Evolutionary conservation across 2,113 vertebrate genomes (phyloP).

Genomic region (Apteryx owenii): DNA sequence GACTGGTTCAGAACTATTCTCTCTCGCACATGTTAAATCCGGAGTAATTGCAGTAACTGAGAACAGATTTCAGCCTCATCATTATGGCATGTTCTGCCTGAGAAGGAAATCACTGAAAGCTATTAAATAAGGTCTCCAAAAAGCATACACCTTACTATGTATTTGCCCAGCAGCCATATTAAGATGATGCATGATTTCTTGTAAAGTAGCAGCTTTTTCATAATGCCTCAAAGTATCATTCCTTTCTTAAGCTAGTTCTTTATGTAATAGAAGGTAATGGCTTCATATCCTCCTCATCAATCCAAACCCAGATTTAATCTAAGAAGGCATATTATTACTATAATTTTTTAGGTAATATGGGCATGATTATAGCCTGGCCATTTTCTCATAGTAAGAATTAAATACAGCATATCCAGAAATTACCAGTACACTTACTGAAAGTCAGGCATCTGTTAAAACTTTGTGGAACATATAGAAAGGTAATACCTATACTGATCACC

Average conservation of each 20-base stretch:
- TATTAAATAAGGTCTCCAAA: neutral
- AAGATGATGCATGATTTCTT: neutral
- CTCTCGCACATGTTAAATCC: neutral
- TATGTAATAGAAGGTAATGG: neutral
- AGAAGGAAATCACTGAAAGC: neutral
- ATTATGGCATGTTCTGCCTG: neutral
- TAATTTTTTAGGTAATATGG: neutral
- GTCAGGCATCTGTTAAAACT: neutral
- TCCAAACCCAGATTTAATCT: neutral
- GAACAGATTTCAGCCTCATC: conserved; percentile 7
- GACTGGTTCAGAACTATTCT: neutral
- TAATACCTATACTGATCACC: neutral
- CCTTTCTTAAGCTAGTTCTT: neutral
- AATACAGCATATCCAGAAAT: neutral
- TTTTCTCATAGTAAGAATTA: neutral
- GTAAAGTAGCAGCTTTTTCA: neutral
- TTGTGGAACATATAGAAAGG: neutral
- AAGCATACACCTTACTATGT: neutral
- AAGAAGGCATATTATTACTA: neutral
- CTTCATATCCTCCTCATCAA: neutral
- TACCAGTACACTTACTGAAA: neutral
- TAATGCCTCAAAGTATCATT: neutral
- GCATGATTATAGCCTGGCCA: neutral
- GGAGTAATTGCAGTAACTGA: neutral
- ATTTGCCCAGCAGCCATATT: neutral